phyloP scores from a whole-genome alignment of 2,888 invertebrate genomes.

The Philhelius pedissequus region DNA sequence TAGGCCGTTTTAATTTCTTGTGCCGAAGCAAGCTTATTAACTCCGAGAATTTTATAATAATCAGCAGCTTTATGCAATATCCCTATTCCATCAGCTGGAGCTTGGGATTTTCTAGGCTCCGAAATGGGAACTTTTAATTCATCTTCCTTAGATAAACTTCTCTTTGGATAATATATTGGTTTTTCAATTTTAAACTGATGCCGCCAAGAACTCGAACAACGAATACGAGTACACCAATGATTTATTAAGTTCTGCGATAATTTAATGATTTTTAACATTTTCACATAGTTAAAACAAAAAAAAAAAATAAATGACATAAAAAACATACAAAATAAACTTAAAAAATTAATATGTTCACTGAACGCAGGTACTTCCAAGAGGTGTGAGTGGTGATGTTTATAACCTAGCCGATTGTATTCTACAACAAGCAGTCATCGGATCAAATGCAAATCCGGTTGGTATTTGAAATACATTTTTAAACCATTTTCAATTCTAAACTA shows the following conservation, averaged over 20 bases:
- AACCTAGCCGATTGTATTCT: slow-evolving; percentile 95
- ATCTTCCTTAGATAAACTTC: slow-evolving; percentile 1
- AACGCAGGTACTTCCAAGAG: slow-evolving; percentile 85
- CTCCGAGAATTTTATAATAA: slow-evolving; percentile 76
- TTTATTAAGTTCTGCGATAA: slow-evolving; percentile 10
- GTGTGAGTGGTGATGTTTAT: slow-evolving; percentile 96
- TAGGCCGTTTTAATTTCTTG: slow-evolving; percentile 76
- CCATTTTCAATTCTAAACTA: neutral
- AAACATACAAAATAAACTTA: neutral
- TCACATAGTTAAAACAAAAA: slow-evolving; percentile 50
- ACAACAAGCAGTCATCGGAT: slow-evolving; percentile 95
- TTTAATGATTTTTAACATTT: slow-evolving; percentile 70
- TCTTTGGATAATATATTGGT: slow-evolving; percentile 72
- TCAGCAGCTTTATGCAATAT: slow-evolving; percentile 54
- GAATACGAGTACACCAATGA: neutral
- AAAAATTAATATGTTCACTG: neutral
- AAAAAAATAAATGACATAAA: slow-evolving; percentile 37
- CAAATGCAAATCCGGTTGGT: slow-evolving; percentile 87
- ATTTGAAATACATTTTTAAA: neutral
- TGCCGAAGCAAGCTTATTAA: slow-evolving; percentile 71
- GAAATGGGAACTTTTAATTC: neutral
- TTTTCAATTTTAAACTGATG: slow-evolving; percentile 73
- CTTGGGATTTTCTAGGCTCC: neutral
- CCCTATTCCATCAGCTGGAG: neutral
- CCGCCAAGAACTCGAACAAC: slow-evolving; percentile 37